Base-by-base conservation (phyloP, 37 sponge, comb jelly and placozoan species). In the Crambe crambe region DNA sequence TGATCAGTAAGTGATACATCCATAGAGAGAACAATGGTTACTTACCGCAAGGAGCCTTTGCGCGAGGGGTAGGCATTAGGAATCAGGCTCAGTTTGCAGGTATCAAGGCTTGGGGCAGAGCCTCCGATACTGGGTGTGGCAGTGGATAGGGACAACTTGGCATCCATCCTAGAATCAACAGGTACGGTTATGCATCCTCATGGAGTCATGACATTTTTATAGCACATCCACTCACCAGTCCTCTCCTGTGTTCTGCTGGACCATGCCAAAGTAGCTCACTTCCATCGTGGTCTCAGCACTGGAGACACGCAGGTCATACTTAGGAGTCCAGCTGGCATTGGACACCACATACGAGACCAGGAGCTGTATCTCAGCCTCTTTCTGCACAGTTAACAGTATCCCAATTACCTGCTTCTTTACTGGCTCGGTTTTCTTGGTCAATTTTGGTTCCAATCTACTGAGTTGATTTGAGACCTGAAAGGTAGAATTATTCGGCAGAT, bases 251-350 rank as follows among this genome's bases (percentile, higher is more conserved):
- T 70, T 88, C 83, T 95, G 96, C 32, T 91, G 61, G 6, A 95
- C 83, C 85, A 95, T 61, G 12, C 96, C 96, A 83, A 95, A 95
- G 83, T 95, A 95, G 72, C 56, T 61, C 27, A 95, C 92, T 56
- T 82, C 69, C 83, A 95, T 86, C 40, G 89, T 91, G 44, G 77
- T 86, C 69, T 86, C 78, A 0, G 64, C 56, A 70, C 87, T 89
- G 65, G 79, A 74, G 67, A 91, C 90, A n/a, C 96, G 56, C 42
- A 95, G 82, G 76, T 95, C 96, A 63, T 95, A 95, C 71, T 91
- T 95, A 15, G 96, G 96, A 39, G 60, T 79, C 96, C 96, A 95
- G 75, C 87, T 75, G 42, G 96, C 96, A 76, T 95, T 83, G 59
- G 42, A 58, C 32, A 95, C 96, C 73, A 91, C 79, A 42, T 90